Conservation (phyloP, 2,113 vertebrate species). For the Spea multiplicata region DNA sequence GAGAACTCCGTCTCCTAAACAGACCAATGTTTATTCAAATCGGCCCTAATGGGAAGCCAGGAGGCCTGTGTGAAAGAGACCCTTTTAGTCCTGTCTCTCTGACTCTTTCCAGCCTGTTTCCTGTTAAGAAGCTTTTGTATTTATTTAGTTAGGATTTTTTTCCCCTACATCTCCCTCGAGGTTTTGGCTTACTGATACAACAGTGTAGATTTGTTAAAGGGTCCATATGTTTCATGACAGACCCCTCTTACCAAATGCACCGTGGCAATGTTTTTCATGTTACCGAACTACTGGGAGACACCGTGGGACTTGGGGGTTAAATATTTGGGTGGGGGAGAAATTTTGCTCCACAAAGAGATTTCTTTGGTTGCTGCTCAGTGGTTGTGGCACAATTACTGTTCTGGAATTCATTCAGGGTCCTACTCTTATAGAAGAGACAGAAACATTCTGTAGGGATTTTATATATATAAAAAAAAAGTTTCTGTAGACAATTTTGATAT, state of each 20-base stretch:
- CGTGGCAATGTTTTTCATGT: not conserved
- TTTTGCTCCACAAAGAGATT: too few species aligned
- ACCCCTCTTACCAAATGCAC: not conserved
- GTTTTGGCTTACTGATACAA: constrained; percentile 46
- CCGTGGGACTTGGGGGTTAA: not conserved
- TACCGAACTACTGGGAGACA: not conserved
- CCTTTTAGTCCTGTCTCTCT: constrained; percentile 46
- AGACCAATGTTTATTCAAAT: constrained; percentile 47
- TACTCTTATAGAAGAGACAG: too few species aligned
- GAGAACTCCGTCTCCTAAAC: constrained; percentile 24
- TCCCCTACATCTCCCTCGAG: constrained; percentile 17
- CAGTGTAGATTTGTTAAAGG: constrained; percentile 42
- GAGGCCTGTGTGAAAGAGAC: constrained; percentile 47
- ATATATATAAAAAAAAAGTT: too few species aligned
- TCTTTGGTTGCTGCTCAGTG: too few species aligned
- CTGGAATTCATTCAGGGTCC: too few species aligned
- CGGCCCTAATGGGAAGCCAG: constrained; percentile 43
- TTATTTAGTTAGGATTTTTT: constrained; percentile 46
- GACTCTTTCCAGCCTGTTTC: constrained; percentile 48
- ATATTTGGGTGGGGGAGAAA: too few species aligned
- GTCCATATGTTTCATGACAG: constrained; percentile 41
- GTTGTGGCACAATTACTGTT: too few species aligned
- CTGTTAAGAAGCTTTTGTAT: constrained; percentile 48
- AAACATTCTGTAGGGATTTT: too few species aligned
- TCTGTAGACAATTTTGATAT: too few species aligned